Base-by-base conservation (phyloP, 2,113 vertebrate genomes). In the Periophthalmus modestus region DNA sequence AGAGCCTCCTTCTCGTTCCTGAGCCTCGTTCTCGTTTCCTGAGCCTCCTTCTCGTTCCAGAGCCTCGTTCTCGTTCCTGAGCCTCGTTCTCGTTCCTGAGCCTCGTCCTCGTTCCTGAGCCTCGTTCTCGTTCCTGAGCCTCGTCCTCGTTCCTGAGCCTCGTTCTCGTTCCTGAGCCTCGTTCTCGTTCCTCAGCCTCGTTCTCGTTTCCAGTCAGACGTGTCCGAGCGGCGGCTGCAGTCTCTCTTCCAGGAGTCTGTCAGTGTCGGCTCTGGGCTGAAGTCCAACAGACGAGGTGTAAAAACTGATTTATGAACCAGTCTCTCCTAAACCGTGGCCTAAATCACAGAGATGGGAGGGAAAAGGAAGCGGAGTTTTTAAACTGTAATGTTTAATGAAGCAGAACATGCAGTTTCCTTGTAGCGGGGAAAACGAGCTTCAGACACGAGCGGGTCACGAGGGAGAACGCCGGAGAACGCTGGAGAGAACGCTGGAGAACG, bases 131-230 rank as follows among this genome's bases (percentile, higher is more conserved):
- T n/a, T n/a, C n/a, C n/a, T n/a, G n/a, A n/a, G n/a, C n/a, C n/a
- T n/a, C n/a, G n/a, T n/a, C n/a, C n/a, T n/a, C n/a, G n/a, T n/a
- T n/a, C n/a, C n/a, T n/a, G n/a, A n/a, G n/a, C n/a, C n/a, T n/a
- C n/a, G n/a, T n/a, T n/a, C n/a, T n/a, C n/a, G n/a, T n/a, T n/a
- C n/a, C n/a, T n/a, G n/a, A n/a, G n/a, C n/a, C n/a, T n/a, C n/a
- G n/a, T n/a, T n/a, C n/a, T n/a, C n/a, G 18, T 34, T 62, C 0
- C 28, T 18, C 15, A 6, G 59, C 14, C 59, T 18, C 0, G 18
- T 65, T 65, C n/a, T 76, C 74, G 36, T 71, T 68, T 79, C 28
- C 70, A 73, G 28, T 5, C 11, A 16, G 23, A 63, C 39, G 34
- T 57, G 21, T 59, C 23, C 14, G 33, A 77, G 43, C 55, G 62